phyloP scores from a whole-genome alignment of 2,113 vertebrate species.

The Syngnathus typhle region DNA sequence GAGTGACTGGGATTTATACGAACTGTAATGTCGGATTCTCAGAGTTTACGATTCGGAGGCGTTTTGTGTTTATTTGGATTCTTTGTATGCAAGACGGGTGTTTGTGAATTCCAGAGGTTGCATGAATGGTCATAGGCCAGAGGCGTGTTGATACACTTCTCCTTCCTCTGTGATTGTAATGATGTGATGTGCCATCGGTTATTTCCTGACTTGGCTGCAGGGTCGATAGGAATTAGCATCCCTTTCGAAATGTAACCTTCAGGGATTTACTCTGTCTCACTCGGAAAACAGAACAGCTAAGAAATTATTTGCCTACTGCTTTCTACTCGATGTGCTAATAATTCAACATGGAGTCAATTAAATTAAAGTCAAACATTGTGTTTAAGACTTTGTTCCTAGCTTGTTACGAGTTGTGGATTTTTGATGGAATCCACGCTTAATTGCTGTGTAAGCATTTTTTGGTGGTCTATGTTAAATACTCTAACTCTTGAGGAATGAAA shows the following conservation, averaged over 20 bases:
- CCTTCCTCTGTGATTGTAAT: slow-evolving; percentile 6
- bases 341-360: not conserved
- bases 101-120: not conserved
- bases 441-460: not conserved
- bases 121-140: slow-evolving; percentile 37
- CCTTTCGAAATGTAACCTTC: slow-evolving; percentile 32
- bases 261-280: slow-evolving; percentile 27
- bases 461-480: not conserved
- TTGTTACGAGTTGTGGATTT: not conserved
- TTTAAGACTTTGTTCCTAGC: not conserved
- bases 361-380: not conserved
- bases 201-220: slow-evolving; percentile 34
- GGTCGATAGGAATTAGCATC: slow-evolving; percentile 56
- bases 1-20: slow-evolving; percentile 18
- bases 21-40: too few species aligned
- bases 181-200: slow-evolving; percentile 33
- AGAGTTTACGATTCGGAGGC: too few species aligned
- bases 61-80: too few species aligned
- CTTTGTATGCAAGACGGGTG: too few species aligned
- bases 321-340: slow-evolving; percentile 8
- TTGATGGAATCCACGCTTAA: too few species aligned
- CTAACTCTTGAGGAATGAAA: too few species aligned
- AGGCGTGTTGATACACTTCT: slow-evolving; percentile 20
- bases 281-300: not conserved
- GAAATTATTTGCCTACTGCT: not conserved